These are phyloP conservation scores for Camelus bactrianus DNA, from an alignment of 2,113 vertebrate genomes.

Conservation along the genomic window DNA sequence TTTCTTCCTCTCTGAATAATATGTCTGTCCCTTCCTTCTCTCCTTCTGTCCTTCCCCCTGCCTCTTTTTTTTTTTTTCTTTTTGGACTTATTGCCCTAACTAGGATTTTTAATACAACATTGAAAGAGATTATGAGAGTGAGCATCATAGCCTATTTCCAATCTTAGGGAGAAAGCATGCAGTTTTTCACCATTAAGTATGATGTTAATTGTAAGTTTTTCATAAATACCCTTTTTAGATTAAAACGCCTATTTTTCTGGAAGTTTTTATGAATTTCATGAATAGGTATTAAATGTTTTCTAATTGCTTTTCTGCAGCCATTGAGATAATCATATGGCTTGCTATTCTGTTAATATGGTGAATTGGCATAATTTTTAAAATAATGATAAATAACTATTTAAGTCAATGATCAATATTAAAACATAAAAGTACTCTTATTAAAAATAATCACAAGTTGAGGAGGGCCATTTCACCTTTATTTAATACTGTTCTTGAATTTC, in stretches of 20 bases:
- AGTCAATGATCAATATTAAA: constrained; percentile 12
- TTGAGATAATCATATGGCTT: neutral
- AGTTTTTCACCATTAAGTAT: neutral
- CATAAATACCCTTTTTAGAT: neutral
- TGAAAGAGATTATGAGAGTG: neutral
- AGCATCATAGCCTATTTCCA: neutral
- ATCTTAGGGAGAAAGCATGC: neutral
- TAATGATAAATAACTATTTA: neutral
- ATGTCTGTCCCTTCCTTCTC: neutral
- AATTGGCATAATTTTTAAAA: neutral
- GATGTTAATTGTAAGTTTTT: neutral
- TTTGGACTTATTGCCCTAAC: neutral
- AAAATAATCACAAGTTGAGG: neutral
- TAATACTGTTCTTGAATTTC: neutral
- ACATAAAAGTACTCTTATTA: neutral
- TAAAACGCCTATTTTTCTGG: neutral
- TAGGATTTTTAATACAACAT: neutral
- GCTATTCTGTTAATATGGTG: neutral
- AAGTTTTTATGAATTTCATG: neutral
- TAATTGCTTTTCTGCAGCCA: neutral
- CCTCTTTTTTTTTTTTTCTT: too few species aligned
- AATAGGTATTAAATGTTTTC: neutral
- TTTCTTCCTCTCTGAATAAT: neutral
- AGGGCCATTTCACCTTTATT: neutral
- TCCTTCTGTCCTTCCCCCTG: neutral